phyloP scores from a whole-genome alignment of 2,888 invertebrate genomes.

The Nomada flava region DNA sequence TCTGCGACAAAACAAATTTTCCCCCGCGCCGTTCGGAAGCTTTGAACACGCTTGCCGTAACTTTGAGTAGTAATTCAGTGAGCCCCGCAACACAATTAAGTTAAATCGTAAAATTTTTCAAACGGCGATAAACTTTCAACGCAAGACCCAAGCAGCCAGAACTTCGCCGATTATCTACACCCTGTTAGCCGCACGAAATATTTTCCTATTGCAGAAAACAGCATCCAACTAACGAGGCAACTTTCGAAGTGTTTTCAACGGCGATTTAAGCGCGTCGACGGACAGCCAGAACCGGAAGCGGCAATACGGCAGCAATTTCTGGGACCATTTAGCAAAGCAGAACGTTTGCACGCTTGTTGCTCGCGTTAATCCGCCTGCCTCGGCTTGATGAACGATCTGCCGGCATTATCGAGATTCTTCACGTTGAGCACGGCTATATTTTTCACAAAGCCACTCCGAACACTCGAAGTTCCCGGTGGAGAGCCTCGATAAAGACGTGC shows the following conservation, averaged over 20 bases:
- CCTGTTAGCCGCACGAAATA: neutral
- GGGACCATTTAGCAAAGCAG: constrained; percentile 11
- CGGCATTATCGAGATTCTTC: neutral
- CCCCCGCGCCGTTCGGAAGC: neutral
- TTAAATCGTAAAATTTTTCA: neutral
- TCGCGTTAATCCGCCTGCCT: neutral
- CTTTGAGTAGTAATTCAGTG: too few species aligned
- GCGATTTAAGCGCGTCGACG: constrained; percentile 11
- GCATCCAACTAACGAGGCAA: constrained; percentile 11
- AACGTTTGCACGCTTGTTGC: neutral
- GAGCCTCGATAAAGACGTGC: neutral
- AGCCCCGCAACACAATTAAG: neutral
- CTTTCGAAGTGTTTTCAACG: neutral
- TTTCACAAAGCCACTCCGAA: neutral
- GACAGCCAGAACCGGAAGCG: constrained; percentile 16
- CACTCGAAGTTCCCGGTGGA: neutral
- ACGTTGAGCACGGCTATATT: neutral
- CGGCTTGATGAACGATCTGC: neutral
- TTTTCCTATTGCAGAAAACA: neutral
- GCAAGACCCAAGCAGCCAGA: neutral
- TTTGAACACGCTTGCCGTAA: neutral
- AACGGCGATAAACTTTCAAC: neutral
- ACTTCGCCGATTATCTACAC: constrained; percentile 3
- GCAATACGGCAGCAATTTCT: neutral
- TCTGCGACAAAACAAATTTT: neutral